These are phyloP conservation scores for Dicaeum eximium DNA, from an alignment of 2,113 vertebrate species.

Conservation along the genomic window DNA sequence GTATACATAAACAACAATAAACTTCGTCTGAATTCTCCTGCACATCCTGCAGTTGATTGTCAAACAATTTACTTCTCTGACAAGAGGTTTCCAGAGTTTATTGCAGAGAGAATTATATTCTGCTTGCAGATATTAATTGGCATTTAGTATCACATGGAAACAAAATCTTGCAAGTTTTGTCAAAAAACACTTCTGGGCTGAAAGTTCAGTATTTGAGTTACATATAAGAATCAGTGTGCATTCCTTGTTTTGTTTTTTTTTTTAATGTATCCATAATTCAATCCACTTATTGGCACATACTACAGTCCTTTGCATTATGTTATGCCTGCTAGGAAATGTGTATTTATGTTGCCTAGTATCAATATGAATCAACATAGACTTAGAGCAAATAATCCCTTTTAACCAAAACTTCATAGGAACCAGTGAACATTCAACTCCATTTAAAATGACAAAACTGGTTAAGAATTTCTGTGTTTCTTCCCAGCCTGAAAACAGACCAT, in stretches of 20 bases:
- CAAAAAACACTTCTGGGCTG: background rate
- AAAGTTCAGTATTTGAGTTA: background rate
- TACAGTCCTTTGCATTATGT: background rate
- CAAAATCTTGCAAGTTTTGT: background rate
- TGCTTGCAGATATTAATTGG: background rate
- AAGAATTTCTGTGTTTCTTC: background rate
- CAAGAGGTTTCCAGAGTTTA: background rate
- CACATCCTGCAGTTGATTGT: background rate
- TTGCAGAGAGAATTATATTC: background rate
- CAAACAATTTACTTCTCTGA: constrained; percentile 7
- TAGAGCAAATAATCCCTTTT: background rate
- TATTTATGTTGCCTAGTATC: background rate
- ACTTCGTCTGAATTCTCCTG: background rate
- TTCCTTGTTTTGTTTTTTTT: background rate
- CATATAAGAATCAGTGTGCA: background rate
- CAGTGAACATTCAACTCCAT: background rate
- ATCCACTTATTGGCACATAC: background rate
- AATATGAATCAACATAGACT: background rate
- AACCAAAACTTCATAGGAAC: background rate
- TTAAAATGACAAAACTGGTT: background rate
- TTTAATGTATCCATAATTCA: background rate
- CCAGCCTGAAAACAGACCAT: background rate
- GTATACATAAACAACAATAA: constrained; percentile 21
- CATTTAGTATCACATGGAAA: background rate
- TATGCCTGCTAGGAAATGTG: background rate